Base-by-base conservation (phyloP, 2,113 vertebrate genomes). In the Chlamydotis undulata region DNA sequence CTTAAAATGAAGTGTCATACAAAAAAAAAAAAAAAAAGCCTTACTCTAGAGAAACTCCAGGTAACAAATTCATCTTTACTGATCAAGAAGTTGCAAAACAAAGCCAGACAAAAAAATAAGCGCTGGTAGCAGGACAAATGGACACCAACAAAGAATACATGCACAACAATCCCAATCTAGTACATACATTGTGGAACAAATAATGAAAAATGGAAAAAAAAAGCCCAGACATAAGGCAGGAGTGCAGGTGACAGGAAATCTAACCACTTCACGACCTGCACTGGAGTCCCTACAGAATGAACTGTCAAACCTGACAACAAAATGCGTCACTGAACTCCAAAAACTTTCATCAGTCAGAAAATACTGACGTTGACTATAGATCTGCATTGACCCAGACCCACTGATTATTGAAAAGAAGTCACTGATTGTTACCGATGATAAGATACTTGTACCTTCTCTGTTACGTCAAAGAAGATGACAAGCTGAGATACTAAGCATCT, bases 121-220 rank as follows among this genome's bases (percentile, higher is more conserved):
- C 5, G 14, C 41, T 55, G 12, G 8, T 65, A 65, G 39, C n/a
- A 61, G 26, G 23, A 15, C 16, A 83, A 63, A 79, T 1, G 0
- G 45, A 69, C 50, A 22, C 10, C 69, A 80, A 41, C 17, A 57
- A 74, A 87, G 73, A 57, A 61, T 10, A 43, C 1, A 4, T 21
- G 11, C 0, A 0, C 1, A 8, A 47, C 39, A 71, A 68, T 73
- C 18, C 8, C 3, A 79, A 64, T 47, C 21, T 35, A 85, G 19
- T 79, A 35, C 18, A 57, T 53, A 25, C 4, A 6, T 9, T 78
- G 25, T 75, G 28, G 52, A 91, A 84, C 23, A 83, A 81, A 81
- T 37, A 57, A 63, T 21, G 13, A 59, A 78, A 94, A 78, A 18
- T 0, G 1, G 60, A 60, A 55, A 14, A 3, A 68, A 89, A 77